Conservation (phyloP, 1,140 invertebrate genomes). For the Euglossa dilemma region DNA sequence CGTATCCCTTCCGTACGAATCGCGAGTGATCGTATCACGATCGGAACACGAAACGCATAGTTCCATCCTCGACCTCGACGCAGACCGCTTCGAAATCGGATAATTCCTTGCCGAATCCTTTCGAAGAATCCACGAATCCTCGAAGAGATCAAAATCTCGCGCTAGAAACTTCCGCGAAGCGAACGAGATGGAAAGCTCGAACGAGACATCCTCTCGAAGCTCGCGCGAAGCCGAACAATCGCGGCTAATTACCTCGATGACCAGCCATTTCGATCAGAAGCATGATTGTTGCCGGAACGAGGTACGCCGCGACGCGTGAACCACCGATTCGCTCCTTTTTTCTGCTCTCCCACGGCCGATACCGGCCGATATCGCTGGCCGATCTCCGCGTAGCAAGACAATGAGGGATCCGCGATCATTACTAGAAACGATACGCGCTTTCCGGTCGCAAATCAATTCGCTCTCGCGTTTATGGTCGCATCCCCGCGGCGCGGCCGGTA, state of each 20-base stretch:
- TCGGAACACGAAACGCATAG: neutral
- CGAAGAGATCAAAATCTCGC: no score
- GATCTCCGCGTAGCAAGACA: slow-evolving; percentile 64
- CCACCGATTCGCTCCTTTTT: slow-evolving; percentile 34
- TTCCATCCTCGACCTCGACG: neutral
- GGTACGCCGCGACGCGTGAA: slow-evolving; percentile 51
- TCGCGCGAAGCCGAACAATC: slow-evolving; percentile 8
- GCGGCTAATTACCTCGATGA: slow-evolving; percentile 26
- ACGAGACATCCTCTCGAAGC: neutral
- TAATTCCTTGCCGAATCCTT: no score
- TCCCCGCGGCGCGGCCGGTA: slow-evolving; percentile 76
- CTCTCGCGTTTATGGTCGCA: slow-evolving; percentile 80
- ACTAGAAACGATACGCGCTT: slow-evolving; percentile 79
- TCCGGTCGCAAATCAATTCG: slow-evolving; percentile 82
- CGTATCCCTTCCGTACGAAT: neutral
- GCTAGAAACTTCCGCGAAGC: no score
- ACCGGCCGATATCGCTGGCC: slow-evolving; percentile 22
- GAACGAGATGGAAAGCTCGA: no score
- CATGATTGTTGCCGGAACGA: slow-evolving; percentile 6
- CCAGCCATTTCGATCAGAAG: slow-evolving; percentile 45
- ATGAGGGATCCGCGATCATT: slow-evolving; percentile 76
- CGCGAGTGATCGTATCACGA: neutral
- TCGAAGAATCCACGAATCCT: no score
- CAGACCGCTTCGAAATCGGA: no score
- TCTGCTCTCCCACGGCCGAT: neutral